Conservation (phyloP, 2,113 vertebrate species). For the Cebidichthys violaceus region DNA sequence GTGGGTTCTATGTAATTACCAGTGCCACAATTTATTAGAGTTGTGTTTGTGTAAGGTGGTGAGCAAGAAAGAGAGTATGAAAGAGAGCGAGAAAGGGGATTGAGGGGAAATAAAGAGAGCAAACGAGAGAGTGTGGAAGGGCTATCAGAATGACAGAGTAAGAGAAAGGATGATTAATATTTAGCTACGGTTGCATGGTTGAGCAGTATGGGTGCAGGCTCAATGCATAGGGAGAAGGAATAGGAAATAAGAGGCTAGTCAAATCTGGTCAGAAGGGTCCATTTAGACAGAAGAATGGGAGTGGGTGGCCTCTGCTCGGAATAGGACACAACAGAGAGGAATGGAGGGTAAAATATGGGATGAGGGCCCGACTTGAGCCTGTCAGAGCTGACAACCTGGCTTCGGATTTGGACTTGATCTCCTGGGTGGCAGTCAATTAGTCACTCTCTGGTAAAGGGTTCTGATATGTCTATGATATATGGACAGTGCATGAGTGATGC, state of each 20-base stretch:
- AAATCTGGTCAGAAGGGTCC: conserved; percentile 32
- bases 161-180: conserved; percentile 73
- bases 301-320: conserved; percentile 6
- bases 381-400: conserved; percentile 50
- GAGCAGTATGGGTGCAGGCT: conserved; percentile 43
- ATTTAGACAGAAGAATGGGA: conserved; percentile 35
- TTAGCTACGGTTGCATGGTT: conserved; percentile 63
- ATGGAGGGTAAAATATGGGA: conserved; percentile 23
- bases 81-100: conserved; percentile 22
- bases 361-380: conserved; percentile 25
- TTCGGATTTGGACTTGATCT: conserved; percentile 56
- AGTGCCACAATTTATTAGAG: conserved; percentile 79
- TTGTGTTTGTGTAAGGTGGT: conserved; percentile 77
- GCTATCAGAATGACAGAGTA: conserved; percentile 64
- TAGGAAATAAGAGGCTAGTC: conserved; percentile 49
- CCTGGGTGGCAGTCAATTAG: conserved; percentile 61
- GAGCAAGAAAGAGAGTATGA: conserved; percentile 55
- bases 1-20: conserved; percentile 82
- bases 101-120: conserved; percentile 52
- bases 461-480: conserved; percentile 60
- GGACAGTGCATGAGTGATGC: conserved; percentile 31
- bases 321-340: conserved; percentile 35
- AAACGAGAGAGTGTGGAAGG: conserved; percentile 47
- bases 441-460: conserved; percentile 59
- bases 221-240: conserved; percentile 20